Base-by-base conservation (phyloP, 1,140 invertebrate genomes). In the Caerostris darwini region DNA sequence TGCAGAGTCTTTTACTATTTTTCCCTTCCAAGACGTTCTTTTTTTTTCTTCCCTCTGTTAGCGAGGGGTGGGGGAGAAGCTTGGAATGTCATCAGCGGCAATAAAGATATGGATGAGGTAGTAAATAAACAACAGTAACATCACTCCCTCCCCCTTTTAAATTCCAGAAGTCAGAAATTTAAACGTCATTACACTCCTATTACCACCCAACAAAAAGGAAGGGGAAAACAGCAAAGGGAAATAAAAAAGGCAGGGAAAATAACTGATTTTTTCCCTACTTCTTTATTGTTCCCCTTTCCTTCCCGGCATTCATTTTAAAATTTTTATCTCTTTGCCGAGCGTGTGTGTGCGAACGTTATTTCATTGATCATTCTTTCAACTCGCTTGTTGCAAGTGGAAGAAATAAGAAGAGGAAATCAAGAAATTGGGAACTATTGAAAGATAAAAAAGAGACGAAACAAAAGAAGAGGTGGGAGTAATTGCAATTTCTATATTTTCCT, bases 161-260 rank as follows among this genome's bases (percentile, higher is more conserved):
- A 34, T 34, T 34, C 34, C 50, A 8, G 8, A 34, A 71, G 69
- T 71, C 69, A 71, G 19, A 34, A 71, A 71, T 71, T 71, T 19
- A 71, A 71, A 71, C 69, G 69, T 71, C 69, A 71, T 71, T 71
- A 71, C 69, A 71, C 69, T 71, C n/a, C 69, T 71, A 71, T 71
- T 71, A 71, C 69, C 69, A 34, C 7, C 19, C 10, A 71, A n/a
- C 19, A 71, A 71, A 71, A 19, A 19, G 69, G 61, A 3, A 67
- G 17, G n/a, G 7, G 14, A 67, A 3, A n/a, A n/a, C n/a, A n/a
- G n/a, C n/a, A n/a, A n/a, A n/a, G n/a, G n/a, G n/a, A n/a, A n/a
- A n/a, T n/a, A n/a, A n/a, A n/a, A n/a, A 67, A n/a, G 7, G 69
- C 7, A 71, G 19, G 19, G 69, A 71, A 67, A 71, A 34, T 71